Conservation (phyloP, 2,888 invertebrate species). For the Crematogaster levior region DNA sequence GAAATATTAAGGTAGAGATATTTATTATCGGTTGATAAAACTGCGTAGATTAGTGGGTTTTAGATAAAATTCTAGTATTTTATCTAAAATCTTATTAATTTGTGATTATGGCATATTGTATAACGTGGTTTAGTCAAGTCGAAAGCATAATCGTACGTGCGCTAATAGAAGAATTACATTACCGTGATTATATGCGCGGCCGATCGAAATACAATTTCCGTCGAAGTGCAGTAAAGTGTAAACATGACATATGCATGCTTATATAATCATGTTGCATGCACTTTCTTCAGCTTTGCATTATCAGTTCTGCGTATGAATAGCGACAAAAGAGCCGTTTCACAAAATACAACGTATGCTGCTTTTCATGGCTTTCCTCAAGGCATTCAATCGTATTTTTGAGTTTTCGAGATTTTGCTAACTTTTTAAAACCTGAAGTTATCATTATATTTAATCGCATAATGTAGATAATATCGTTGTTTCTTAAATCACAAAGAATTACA, state of each 20-base stretch:
- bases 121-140: background rate
- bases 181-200: background rate
- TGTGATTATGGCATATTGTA: background rate
- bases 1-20: background rate
- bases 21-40: background rate
- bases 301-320: constrained; percentile 41
- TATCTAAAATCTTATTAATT: constrained; percentile 8
- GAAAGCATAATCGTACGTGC: background rate
- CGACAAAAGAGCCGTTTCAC: constrained; percentile 51
- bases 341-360: constrained; percentile 33
- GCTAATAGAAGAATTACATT: background rate
- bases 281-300: constrained; percentile 24
- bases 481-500: background rate
- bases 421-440: too few species aligned
- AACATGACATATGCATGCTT: constrained; percentile 8
- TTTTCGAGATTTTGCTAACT: background rate
- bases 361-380: background rate
- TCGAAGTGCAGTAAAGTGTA: constrained; percentile 21
- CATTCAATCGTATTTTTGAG: background rate
- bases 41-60: background rate
- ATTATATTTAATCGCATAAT: background rate
- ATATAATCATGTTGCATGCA: constrained; percentile 33
- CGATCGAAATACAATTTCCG: constrained; percentile 22
- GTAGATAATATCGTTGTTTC: background rate
- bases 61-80: background rate